Conservation (phyloP, 2,113 vertebrate genomes). For the Myrmecophaga tridactyla region DNA sequence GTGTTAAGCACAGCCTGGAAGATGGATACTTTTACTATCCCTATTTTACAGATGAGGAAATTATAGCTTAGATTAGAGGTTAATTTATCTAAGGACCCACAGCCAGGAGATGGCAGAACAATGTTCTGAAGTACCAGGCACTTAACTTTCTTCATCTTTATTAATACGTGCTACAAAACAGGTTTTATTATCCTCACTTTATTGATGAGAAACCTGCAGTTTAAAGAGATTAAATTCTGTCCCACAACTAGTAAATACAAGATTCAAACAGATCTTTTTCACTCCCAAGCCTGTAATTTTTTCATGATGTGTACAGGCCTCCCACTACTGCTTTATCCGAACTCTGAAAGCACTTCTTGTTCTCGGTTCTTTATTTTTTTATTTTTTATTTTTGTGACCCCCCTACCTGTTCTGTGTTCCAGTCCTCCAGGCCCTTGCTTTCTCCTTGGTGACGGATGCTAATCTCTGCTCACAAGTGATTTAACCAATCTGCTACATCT, state of each 20-base stretch:
- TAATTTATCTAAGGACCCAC: too few species aligned
- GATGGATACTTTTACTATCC: not conserved
- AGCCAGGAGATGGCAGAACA: not conserved
- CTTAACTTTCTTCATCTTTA: not conserved
- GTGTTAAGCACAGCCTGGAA: not conserved
- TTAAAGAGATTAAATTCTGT: not conserved
- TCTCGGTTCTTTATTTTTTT: not conserved
- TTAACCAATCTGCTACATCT: too few species aligned
- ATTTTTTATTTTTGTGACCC: too few species aligned
- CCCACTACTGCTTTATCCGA: not conserved
- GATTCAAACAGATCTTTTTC: not conserved
- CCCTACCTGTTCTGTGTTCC: not conserved
- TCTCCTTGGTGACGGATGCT: not conserved
- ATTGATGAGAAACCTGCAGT: not conserved
- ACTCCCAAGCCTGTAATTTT: not conserved
- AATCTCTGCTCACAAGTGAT: not conserved
- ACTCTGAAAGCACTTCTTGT: not conserved
- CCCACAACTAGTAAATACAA: not conserved
- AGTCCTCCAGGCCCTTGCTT: not conserved
- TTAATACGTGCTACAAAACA: not conserved
- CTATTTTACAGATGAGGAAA: not conserved
- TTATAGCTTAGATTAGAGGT: not conserved
- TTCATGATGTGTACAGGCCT: not conserved
- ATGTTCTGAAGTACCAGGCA: not conserved
- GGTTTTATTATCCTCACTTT: not conserved